Evolutionary conservation across 2,797 vertebrate genomes (phyloP).

Genomic region (Sebastes elongatus): DNA sequence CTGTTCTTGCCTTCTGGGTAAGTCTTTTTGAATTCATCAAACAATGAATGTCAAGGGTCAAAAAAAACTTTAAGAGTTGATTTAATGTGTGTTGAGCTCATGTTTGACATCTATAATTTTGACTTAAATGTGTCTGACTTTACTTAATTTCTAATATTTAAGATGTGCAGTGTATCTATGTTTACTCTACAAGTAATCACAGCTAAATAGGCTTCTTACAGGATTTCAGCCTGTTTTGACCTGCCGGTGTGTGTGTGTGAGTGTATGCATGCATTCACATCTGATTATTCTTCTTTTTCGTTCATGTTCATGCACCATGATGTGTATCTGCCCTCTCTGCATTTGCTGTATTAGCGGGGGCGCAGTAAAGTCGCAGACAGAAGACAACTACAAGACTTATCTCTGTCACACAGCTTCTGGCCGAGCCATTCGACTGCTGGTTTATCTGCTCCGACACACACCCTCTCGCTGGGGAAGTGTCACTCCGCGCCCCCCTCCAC

Average conservation of each 20-base stretch:
- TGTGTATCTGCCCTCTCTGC: conserved; percentile 44
- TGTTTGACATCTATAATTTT: not conserved
- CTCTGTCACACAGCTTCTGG: conserved; percentile 72
- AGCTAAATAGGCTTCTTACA: no score
- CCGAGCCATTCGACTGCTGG: conserved; percentile 50
- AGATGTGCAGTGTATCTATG: not conserved
- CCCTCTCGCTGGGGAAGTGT: conserved; percentile 71
- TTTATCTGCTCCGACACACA: conserved; percentile 76
- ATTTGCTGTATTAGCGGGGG: conserved; percentile 33
- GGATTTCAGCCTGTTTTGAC: not conserved
- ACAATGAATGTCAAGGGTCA: not conserved
- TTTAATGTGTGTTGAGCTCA: not conserved
- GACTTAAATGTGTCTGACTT: not conserved
- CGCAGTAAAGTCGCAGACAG: conserved; percentile 30
- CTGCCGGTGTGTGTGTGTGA: not conserved
- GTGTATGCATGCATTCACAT: not conserved
- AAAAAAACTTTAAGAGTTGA: not conserved
- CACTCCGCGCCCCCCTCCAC: conserved; percentile 35
- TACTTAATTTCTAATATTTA: not conserved
- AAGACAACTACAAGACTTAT: conserved; percentile 71
- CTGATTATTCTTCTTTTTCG: conserved; percentile 22
- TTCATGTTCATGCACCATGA: conserved; percentile 36
- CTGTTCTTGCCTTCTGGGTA: conserved; percentile 9
- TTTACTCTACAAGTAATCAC: not conserved
- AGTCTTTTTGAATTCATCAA: conserved; percentile 11